Evolutionary conservation across 2,113 vertebrate species (phyloP).

Genomic region (Myanophis thanlyinensis): DNA sequence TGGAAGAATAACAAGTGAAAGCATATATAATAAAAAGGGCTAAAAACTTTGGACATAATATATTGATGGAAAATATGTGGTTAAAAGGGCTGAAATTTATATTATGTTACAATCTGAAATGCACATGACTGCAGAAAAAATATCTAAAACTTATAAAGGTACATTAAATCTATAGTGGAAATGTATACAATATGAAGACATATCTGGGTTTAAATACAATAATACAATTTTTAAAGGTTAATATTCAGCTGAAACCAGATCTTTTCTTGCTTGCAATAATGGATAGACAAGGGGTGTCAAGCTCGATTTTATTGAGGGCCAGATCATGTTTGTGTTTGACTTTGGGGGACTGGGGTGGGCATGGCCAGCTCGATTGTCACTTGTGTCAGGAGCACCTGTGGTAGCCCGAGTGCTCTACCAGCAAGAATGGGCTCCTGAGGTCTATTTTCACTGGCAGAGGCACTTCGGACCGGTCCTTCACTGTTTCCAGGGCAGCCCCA

Average conservation of each 20-base stretch:
- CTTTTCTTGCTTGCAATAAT: neutral
- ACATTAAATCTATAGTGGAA: neutral
- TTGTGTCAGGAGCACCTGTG: too few relatives aligned
- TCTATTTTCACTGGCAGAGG: too few relatives aligned
- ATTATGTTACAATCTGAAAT: neutral
- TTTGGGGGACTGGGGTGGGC: too few relatives aligned
- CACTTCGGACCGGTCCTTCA: too few relatives aligned
- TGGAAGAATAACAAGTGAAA: neutral
- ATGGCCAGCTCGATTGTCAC: too few relatives aligned
- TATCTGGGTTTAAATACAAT: neutral
- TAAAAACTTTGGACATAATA: neutral
- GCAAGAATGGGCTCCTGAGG: too few relatives aligned
- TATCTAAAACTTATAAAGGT: neutral
- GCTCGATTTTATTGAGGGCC: too few relatives aligned
- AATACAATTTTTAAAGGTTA: neutral
- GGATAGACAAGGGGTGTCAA: neutral
- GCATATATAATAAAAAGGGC: neutral
- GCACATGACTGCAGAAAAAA: neutral
- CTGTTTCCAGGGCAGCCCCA: too few relatives aligned
- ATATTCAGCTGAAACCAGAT: neutral
- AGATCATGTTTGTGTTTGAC: too few relatives aligned
- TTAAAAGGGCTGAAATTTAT: neutral
- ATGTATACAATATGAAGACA: neutral
- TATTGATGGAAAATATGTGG: neutral
- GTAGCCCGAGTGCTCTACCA: too few relatives aligned